Percentiles rank a stretch among this genome's conserved stretches.
These are phyloP conservation scores for Pristionchus exspectatus DNA, from an alignment of 2,888 invertebrate genomes.

Conservation along the genomic window DNA sequence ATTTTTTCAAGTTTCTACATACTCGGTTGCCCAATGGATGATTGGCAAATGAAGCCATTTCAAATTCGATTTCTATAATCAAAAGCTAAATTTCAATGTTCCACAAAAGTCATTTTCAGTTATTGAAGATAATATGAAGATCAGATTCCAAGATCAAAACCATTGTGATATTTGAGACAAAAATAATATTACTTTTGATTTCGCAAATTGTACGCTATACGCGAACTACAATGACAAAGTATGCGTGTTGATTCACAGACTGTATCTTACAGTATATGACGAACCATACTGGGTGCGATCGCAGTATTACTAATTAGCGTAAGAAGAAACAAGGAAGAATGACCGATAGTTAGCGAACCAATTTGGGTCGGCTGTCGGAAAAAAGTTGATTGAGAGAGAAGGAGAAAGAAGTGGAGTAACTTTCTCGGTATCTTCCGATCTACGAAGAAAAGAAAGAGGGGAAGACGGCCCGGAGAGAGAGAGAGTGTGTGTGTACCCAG, in stretches of 20 bases:
- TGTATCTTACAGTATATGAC: neutral
- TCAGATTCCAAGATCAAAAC: too few relatives aligned
- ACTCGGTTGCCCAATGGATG: too few relatives aligned
- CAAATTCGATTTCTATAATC: too few relatives aligned
- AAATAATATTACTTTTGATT: too few relatives aligned
- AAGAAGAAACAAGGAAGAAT: neutral
- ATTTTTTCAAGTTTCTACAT: too few relatives aligned
- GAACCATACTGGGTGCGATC: neutral
- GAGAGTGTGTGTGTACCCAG: constrained; percentile 26
- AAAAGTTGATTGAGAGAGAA: constrained; percentile 32
- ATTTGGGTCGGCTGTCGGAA: neutral
- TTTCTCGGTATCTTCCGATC: constrained; percentile 43
- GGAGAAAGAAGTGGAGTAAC: constrained; percentile 29
- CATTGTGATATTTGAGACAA: too few relatives aligned
- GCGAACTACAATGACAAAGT: too few relatives aligned
- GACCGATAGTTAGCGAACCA: neutral
- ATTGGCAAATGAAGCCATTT: too few relatives aligned
- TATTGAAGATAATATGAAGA: too few relatives aligned
- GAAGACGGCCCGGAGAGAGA: constrained; percentile 9
- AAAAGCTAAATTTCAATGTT: too few relatives aligned
- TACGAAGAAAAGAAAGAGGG: constrained; percentile 24
- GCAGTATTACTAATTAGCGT: neutral
- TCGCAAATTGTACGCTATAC: too few relatives aligned
- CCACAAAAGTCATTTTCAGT: too few relatives aligned
- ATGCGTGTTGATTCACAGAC: neutral